Evolutionary conservation across 2,113 vertebrate genomes (phyloP).

Genomic region (Noctilio leporinus): DNA sequence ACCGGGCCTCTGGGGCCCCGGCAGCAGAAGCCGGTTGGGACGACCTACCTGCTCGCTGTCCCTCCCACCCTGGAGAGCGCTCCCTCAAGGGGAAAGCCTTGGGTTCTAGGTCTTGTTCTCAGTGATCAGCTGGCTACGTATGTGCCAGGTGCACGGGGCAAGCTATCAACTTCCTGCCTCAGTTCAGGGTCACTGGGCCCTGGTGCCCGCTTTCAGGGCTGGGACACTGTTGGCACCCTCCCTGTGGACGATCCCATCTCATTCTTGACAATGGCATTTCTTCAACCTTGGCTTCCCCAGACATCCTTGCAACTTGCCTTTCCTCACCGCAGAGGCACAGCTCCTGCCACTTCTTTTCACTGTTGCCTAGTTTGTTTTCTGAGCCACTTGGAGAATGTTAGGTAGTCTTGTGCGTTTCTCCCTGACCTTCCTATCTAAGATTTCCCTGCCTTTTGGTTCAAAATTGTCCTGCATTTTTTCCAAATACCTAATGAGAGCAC

Average conservation of each 20-base stretch:
- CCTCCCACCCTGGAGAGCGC: neutral
- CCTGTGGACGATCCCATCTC: neutral
- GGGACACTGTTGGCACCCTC: neutral
- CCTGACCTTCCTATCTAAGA: neutral
- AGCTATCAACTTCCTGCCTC: neutral
- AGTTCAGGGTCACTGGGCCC: neutral
- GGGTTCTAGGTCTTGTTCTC: neutral
- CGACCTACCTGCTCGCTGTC: too few relatives aligned
- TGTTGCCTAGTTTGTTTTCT: neutral
- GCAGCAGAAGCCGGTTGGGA: neutral
- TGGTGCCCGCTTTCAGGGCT: too few relatives aligned
- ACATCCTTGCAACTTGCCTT: neutral
- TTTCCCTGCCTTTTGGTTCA: neutral
- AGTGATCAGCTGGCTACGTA: neutral
- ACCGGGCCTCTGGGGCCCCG: neutral
- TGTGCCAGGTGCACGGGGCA: too few relatives aligned
- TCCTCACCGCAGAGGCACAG: neutral
- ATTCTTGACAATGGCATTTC: neutral
- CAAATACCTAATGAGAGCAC: neutral
- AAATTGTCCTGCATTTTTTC: neutral
- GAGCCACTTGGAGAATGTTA: neutral
- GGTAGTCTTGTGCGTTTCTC: neutral
- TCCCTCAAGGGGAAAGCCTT: neutral
- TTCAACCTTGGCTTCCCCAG: neutral
- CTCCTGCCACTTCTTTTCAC: neutral